Conservation (phyloP, 2,797 vertebrate species). For the Tenualosa ilisha region DNA sequence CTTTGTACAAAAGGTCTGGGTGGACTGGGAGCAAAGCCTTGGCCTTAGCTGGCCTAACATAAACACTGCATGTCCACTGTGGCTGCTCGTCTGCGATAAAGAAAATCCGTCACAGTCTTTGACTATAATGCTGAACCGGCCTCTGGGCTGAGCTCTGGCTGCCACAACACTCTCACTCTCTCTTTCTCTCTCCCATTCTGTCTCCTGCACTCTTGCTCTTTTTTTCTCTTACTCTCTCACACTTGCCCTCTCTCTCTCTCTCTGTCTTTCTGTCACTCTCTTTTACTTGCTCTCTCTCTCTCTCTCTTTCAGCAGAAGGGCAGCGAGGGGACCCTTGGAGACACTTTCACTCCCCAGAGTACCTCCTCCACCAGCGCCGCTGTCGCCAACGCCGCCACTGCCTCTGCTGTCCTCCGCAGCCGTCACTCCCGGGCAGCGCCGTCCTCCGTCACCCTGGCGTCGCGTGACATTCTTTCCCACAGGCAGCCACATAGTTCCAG, state of each 20-base stretch:
- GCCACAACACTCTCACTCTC: neutral
- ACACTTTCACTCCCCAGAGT: neutral
- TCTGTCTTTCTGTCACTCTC: slow-evolving; percentile 13
- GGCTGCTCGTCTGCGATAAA: slow-evolving; percentile 3
- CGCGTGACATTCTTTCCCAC: slow-evolving; percentile 87
- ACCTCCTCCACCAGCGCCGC: slow-evolving; percentile 4
- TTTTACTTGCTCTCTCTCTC: slow-evolving; percentile 22
- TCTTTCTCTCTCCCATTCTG: neutral
- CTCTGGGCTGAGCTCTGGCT: neutral
- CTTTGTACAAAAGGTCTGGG: neutral
- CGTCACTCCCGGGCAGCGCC: slow-evolving; percentile 67
- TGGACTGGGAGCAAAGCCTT: neutral
- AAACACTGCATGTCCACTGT: neutral
- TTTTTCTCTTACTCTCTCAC: too few species aligned
- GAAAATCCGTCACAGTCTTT: slow-evolving; percentile 23
- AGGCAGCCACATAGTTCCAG: slow-evolving; percentile 85
- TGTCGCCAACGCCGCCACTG: slow-evolving; percentile 46
- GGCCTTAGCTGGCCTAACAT: slow-evolving; percentile 4
- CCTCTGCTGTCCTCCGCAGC: slow-evolving; percentile 49
- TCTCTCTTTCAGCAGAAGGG: neutral
- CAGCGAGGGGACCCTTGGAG: neutral
- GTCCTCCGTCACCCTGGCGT: slow-evolving; percentile 82
- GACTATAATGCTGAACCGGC: slow-evolving; percentile 12
- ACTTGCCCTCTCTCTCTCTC: neutral
- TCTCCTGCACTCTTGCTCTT: neutral